Conservation (phyloP, 2,797 vertebrate species). For the Pitangus sulphuratus region DNA sequence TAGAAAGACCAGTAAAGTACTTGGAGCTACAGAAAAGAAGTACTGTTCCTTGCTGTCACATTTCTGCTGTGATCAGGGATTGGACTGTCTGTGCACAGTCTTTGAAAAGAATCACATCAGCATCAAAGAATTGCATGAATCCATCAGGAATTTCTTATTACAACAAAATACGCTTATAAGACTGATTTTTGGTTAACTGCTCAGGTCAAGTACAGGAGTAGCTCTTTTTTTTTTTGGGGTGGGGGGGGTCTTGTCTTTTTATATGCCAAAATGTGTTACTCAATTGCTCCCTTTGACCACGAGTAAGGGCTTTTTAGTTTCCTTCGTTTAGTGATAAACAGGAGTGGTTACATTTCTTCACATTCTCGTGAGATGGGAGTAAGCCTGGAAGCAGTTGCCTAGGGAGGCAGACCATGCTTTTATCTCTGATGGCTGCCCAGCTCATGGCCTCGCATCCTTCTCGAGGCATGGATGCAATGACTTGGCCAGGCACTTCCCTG, state of each 20-base stretch:
- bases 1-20: neutral
- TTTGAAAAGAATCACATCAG: neutral
- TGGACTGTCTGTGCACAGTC: fast-evolving
- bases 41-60: neutral
- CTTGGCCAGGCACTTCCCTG: neutral
- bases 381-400: neutral
- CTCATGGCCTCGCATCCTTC: fast-evolving
- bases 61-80: neutral
- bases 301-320: neutral
- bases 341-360: neutral
- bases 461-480: fast-evolving
- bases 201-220: neutral
- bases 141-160: neutral
- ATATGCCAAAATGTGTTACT: neutral
- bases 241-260: neutral
- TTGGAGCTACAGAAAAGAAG: neutral
- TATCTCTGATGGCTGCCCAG: fast-evolving
- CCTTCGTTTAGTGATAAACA: neutral
- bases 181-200: neutral
- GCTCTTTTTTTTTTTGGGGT: neutral
- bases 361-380: neutral
- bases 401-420: neutral
- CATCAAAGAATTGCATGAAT: neutral
- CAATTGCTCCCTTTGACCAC: neutral
- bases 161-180: neutral